Percentiles rank a stretch among this genome's conserved stretches.
Conservation (phyloP, 1,140 invertebrate genomes). For the Leptestheria dahalacensis region DNA sequence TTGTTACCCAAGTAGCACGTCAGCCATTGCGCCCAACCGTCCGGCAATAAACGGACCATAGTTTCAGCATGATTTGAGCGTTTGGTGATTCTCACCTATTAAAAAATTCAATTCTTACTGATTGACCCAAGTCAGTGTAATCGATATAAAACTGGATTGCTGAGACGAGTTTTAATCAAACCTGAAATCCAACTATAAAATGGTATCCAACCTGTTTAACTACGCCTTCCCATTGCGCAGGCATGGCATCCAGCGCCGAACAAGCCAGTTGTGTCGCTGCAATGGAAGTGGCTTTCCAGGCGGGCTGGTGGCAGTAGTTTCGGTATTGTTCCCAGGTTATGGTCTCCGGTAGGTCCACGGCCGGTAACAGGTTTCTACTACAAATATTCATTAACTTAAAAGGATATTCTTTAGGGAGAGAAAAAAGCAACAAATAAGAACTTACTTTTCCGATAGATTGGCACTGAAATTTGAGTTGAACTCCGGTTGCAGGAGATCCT, state of each 20-base stretch:
- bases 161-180: too few species aligned
- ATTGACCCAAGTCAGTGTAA: not conserved
- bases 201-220: not conserved
- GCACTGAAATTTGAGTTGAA: not conserved
- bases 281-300: slow-evolving; percentile 6
- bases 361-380: not conserved
- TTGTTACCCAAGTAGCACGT: not conserved
- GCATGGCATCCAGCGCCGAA: not conserved
- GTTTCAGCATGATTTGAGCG: not conserved
- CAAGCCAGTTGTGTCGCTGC: not conserved
- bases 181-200: too few species aligned
- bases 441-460: not conserved
- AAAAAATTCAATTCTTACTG: not conserved
- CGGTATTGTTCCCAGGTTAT: slow-evolving; percentile 1
- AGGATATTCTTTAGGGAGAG: not conserved
- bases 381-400: not conserved
- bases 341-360: not conserved
- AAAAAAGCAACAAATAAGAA: too few species aligned
- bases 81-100: slow-evolving; percentile 2
- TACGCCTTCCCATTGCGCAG: not conserved
- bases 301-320: slow-evolving; percentile 3
- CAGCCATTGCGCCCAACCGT: not conserved
- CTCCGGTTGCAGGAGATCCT: not conserved
- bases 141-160: too few species aligned
- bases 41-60: not conserved